Base-by-base conservation (phyloP, 2,113 vertebrate species). In the Cricetomys ansorgei region DNA sequence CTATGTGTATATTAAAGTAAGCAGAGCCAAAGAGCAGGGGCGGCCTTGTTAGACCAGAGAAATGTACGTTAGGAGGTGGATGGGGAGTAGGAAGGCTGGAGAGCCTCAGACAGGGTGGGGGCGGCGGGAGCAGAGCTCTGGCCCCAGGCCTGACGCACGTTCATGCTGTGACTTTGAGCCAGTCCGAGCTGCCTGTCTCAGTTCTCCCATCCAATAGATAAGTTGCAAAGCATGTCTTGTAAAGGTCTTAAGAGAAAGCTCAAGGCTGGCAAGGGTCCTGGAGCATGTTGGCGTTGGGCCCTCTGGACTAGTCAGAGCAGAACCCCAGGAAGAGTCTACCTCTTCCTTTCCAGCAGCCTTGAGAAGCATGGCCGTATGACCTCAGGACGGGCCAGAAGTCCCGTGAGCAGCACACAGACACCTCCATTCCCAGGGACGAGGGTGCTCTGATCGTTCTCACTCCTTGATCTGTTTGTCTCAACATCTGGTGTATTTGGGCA, bases 1-100 rank as follows among this genome's bases (percentile, higher is more conserved):
- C 97, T 98, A 93, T 95, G 97, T 91, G 83, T 97, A 92, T 84
- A 23, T 70, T 96, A 96, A 98, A 97, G 85, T 72, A 94, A 95
- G 94, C 93, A 85, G 76, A 97, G 96, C 57, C 94, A 75, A 96
- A 95, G 97, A 92, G 70, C 76, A 91, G 84, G 96, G 59, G 50
- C 37, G 95, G 89, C 7, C 83, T 85, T 93, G 88, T 88, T 91
- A 96, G 94, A 53, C 94, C 72, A 43, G 53, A 70, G 57, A 93
- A 94, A 48, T 0, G 21, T 50, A 50, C 29, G 88, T 25, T 72
- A 62, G 16, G 86, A 59, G 88, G 9, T 3, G 67, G 40, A 40
- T 25, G 57, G 65, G 86, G 91, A 25, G 23, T 48, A 67, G 76
- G 65, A 11, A 0, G 76, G 37, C 91, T 23, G 10, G 25, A n/a